phyloP scores from a whole-genome alignment of 2,797 vertebrate genomes.

The Cetoscarus ocellatus region DNA sequence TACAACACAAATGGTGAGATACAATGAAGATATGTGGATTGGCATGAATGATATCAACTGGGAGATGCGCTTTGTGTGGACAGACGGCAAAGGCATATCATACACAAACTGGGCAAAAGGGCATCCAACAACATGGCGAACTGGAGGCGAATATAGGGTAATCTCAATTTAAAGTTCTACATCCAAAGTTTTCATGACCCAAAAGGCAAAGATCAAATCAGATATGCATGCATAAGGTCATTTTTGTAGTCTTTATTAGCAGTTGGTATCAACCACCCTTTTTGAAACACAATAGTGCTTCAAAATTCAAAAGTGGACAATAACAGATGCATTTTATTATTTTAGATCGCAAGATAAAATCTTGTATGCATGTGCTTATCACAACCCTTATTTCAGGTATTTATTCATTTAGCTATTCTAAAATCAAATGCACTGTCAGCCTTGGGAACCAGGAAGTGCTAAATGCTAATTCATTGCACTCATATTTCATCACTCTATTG shows the following conservation, averaged over 20 bases:
- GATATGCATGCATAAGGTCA: background rate
- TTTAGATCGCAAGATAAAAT: no score
- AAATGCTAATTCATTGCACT: no score
- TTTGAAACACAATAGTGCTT: no score
- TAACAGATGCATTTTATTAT: no score
- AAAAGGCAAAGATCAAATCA: background rate
- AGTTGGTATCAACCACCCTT: no score
- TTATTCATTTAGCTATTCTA: no score
- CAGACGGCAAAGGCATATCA: constrained; percentile 66
- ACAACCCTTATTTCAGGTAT: no score
- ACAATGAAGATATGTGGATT: constrained; percentile 87
- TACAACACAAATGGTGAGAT: constrained; percentile 84
- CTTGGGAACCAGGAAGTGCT: no score
- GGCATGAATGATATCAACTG: constrained; percentile 95
- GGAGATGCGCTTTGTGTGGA: constrained; percentile 94
- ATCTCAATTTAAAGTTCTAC: background rate
- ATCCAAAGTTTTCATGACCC: background rate
- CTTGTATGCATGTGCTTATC: no score
- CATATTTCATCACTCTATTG: no score
- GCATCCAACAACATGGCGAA: constrained; percentile 78
- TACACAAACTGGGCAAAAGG: constrained; percentile 96
- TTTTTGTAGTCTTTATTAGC: background rate
- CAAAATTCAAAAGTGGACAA: no score
- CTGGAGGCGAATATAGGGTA: constrained; percentile 68
- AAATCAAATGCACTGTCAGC: no score